Base-by-base conservation (phyloP, 2,888 invertebrate genomes). In the Eristalinus sepulchralis region DNA sequence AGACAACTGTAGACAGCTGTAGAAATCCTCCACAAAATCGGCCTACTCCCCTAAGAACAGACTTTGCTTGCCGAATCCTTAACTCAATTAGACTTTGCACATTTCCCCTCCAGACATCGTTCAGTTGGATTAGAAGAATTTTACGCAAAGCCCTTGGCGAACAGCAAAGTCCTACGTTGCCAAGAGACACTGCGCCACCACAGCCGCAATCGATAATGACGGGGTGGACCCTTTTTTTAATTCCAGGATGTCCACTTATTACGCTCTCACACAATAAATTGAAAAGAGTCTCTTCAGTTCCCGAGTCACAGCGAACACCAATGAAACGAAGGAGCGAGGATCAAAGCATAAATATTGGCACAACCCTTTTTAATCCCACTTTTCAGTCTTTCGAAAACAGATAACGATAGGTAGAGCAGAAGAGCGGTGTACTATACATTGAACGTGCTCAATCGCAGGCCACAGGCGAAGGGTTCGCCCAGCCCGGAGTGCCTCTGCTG, bases 381-480 rank as follows among this genome's bases (percentile, higher is more conserved):
- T 59, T 71, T 34, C 36, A 67, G 22, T 75, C 57, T 55, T n/a
- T 24, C 33, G 31, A 53, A 27, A 66, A 67, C 11, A 33, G 72
- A 72, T 66, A 72, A 66, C 66, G 20, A 66, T 47, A 79, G 63
- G 71, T 72, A 53, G 17, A 53, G 53, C 36, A 66, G 17, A 27
- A 71, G 34, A 71, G 36, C 68, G 59, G 60, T 70, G 63, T 59
- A 66, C 72, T 70, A 55, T 59, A 66, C 72, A 53, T 34, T 34
- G 64, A 70, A 70, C 64, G 76, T 82, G 70, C 68, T 76, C 57
- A 82, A 75, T 70, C 76, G 76, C 77, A 67, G 73, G 17, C 53
- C 31, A 80, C 78, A 27, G 39, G 60, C 57, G 11, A 73, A 66
- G 36, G 73, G 80, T 73, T 80, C 60, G 55, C 53, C 53, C 34